Percentiles rank a stretch among this genome's conserved stretches.
These are phyloP conservation scores for Tupaia chinensis DNA, from an alignment of 2,113 vertebrate genomes.

Conservation along the genomic window DNA sequence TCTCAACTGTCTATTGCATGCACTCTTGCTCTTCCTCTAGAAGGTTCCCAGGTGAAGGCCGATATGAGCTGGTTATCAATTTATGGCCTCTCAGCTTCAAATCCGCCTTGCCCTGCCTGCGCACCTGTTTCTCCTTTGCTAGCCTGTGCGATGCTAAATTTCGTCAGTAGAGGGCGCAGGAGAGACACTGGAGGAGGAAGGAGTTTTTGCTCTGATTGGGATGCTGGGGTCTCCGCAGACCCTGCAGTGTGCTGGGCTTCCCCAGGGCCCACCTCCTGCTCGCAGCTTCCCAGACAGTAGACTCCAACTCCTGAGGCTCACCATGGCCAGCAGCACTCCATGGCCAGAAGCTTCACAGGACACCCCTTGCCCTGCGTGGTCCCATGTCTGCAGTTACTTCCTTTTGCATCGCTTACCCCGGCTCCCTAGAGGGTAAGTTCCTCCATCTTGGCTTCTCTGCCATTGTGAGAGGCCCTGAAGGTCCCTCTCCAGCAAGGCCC, in stretches of 20 bases:
- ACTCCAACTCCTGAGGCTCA: background rate
- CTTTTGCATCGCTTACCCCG: background rate
- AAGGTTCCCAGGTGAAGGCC: background rate
- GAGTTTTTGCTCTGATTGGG: background rate
- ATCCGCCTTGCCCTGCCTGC: background rate
- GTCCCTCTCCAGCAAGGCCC: background rate
- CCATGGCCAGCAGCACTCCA: background rate
- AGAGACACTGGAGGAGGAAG: background rate
- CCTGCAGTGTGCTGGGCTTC: rapidly evolving
- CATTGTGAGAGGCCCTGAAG: rapidly evolving
- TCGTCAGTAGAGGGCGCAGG: conserved; percentile 48
- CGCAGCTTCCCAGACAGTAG: background rate
- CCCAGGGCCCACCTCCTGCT: background rate
- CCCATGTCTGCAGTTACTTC: background rate
- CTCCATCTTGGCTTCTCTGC: background rate
- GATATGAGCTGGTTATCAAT: background rate
- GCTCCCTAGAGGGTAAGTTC: background rate
- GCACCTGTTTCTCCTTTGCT: background rate
- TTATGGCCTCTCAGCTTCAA: background rate
- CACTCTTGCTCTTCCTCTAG: background rate
- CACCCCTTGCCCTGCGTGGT: too few relatives aligned
- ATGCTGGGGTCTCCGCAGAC: rapidly evolving
- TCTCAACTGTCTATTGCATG: background rate
- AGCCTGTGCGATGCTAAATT: background rate
- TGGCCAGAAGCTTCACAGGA: background rate